Percentiles rank a stretch among this genome's conserved stretches.
Conservation (phyloP, 2,113 vertebrate species). For the Bos indicus region DNA sequence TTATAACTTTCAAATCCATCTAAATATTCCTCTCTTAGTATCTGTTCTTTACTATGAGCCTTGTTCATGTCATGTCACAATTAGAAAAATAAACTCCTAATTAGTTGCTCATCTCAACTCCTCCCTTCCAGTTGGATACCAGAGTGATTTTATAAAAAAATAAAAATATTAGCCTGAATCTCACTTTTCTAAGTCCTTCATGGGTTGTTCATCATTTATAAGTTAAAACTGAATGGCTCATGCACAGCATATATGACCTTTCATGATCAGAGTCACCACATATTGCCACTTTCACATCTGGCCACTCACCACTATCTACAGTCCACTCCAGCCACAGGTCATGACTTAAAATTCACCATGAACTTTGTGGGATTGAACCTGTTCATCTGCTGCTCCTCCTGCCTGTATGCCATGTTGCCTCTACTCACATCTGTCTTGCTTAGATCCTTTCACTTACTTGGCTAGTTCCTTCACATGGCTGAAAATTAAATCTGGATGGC, state of each 20-base stretch:
- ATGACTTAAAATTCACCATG: background rate
- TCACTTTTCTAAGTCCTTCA: background rate
- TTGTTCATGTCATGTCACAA: background rate
- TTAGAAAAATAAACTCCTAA: background rate
- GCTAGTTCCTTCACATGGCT: background rate
- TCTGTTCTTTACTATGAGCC: background rate
- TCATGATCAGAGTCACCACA: background rate
- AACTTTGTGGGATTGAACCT: background rate
- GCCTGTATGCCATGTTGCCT: background rate
- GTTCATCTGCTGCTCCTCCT: background rate
- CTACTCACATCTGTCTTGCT: background rate
- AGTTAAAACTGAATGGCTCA: background rate
- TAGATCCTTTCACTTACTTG: background rate
- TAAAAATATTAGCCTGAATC: background rate
- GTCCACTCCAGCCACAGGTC: background rate
- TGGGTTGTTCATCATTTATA: background rate
- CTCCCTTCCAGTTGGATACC: background rate
- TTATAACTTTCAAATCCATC: background rate
- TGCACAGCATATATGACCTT: fast-evolving
- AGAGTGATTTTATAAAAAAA: background rate
- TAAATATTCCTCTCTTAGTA: background rate
- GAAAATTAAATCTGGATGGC: background rate
- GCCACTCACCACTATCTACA: background rate
- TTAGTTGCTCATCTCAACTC: background rate
- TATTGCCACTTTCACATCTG: background rate